Evolutionary conservation across 2,888 invertebrate species (phyloP).

Genomic region (Macrophya annulata): DNA sequence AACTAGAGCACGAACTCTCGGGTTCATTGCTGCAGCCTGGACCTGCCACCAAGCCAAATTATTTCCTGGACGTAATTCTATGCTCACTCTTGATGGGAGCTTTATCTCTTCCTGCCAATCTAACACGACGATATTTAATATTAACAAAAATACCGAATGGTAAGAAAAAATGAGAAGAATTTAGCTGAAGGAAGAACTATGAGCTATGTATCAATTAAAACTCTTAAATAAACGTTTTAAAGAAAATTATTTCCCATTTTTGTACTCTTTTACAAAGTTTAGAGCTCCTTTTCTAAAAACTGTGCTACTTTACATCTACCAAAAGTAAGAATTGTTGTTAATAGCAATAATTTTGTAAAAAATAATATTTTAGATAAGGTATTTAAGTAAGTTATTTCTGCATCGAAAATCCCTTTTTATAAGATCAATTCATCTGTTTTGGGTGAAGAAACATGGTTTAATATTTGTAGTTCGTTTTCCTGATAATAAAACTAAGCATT

Average conservation of each 20-base stretch:
- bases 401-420: not conserved
- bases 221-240: not conserved
- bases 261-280: not conserved
- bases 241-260: not conserved
- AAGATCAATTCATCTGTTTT: not conserved
- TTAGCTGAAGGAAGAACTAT: constrained; percentile 7
- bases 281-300: not conserved
- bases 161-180: constrained; percentile 43
- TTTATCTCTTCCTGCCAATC: constrained; percentile 88
- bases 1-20: constrained; percentile 88
- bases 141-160: not conserved
- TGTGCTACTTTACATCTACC: not conserved
- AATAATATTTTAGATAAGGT: not conserved
- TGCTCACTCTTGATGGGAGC: constrained; percentile 88
- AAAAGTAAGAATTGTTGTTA: not conserved
- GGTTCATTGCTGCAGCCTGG: constrained; percentile 94
- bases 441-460: not conserved
- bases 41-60: constrained; percentile 92
- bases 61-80: constrained; percentile 89
- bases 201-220: constrained; percentile 16
- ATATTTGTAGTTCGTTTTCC: not conserved
- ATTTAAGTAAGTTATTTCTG: not conserved
- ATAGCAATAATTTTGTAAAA: not conserved
- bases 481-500: not conserved
- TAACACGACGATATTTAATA: constrained; percentile 69